Percentiles rank a stretch among this genome's conserved stretches.
Conservation (phyloP, 2,113 vertebrate species). For the Saimiri boliviensis region DNA sequence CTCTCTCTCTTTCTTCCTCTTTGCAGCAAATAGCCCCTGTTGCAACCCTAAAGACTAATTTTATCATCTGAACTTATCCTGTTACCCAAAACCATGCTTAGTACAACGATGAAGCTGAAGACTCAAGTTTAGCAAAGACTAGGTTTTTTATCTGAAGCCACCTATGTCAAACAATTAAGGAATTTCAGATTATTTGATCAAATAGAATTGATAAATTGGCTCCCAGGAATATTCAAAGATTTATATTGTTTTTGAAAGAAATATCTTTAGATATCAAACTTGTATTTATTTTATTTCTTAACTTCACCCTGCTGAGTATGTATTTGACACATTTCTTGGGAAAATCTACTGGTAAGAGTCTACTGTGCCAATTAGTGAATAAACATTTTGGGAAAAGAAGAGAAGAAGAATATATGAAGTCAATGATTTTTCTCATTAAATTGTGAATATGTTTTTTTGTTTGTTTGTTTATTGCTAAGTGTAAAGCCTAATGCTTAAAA, state of each 20-base stretch:
- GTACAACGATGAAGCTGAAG: background rate
- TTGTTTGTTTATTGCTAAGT: background rate
- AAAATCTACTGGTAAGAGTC: background rate
- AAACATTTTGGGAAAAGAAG: background rate
- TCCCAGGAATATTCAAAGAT: background rate
- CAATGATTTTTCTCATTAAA: background rate
- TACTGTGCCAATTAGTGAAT: slow-evolving; percentile 30
- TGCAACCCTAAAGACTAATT: background rate
- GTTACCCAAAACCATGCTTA: background rate
- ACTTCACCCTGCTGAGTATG: background rate
- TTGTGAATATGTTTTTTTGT: background rate
- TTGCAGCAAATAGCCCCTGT: background rate
- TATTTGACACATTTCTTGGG: background rate
- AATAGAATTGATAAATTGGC: background rate
- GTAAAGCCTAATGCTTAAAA: background rate
- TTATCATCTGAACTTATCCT: background rate
- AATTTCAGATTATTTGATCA: background rate
- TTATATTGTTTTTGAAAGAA: background rate
- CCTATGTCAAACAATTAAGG: background rate
- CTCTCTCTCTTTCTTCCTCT: background rate
- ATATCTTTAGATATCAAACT: background rate
- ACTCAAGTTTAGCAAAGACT: background rate
- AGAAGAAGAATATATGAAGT: background rate
- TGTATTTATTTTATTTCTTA: background rate
- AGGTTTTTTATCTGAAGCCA: background rate